Conservation (phyloP, 2,888 invertebrate species). For the Selenia dentaria region DNA sequence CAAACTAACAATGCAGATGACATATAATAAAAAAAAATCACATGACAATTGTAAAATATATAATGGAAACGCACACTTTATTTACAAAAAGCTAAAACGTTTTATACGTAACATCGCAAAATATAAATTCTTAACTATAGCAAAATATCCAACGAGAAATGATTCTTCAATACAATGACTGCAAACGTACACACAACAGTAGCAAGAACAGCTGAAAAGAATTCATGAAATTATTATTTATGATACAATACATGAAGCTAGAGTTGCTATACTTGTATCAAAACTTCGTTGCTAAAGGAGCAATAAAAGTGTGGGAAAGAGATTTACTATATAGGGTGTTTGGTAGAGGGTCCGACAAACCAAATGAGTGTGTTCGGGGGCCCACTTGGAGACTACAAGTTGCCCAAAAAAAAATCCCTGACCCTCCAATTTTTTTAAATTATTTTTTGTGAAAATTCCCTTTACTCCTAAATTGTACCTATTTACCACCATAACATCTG, state of each 20-base stretch:
- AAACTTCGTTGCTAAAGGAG: no score
- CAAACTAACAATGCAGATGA: conserved; percentile 11
- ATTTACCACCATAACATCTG: no score
- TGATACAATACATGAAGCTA: conserved; percentile 56
- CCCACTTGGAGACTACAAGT: no score
- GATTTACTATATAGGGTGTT: no score
- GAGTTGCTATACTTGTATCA: no score
- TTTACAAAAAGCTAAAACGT: conserved; percentile 37
- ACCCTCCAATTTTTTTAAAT: no score
- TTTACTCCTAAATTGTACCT: no score
- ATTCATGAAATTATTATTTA: conserved; percentile 54
- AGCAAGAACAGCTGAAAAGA: conserved; percentile 73
- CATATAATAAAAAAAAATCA: conserved; percentile 11
- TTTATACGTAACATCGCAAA: conserved; percentile 34
- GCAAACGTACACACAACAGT: conserved; percentile 74
- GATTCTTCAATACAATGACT: conserved; percentile 56
- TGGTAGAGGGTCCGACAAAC: no score
- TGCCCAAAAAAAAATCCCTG: no score
- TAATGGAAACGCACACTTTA: conserved; percentile 25
- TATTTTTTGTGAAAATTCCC: no score
- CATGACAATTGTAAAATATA: conserved; percentile 20
- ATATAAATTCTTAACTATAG: conserved; percentile 36
- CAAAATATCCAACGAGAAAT: conserved; percentile 47
- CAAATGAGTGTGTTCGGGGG: no score
- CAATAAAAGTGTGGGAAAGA: no score